Evolutionary conservation across 2,113 vertebrate species (phyloP).

Genomic region (Rhinolophus ferrumequinum): DNA sequence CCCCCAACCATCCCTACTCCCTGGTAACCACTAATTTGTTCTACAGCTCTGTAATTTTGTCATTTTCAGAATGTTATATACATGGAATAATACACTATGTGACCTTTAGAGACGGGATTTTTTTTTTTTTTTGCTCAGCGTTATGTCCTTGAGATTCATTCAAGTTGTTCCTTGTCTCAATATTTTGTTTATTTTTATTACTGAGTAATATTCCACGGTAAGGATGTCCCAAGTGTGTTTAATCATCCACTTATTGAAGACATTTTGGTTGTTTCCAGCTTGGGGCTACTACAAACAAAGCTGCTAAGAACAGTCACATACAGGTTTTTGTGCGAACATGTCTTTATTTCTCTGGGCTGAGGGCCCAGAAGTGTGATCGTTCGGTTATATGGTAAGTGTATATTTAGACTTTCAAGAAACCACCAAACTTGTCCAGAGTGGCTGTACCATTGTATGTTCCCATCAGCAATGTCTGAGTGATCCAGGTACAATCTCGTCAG

Average conservation of each 20-base stretch:
- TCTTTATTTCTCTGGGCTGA: not conserved
- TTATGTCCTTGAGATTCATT: not conserved
- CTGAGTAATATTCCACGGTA: not conserved
- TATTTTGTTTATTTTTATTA: not conserved
- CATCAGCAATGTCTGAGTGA: not conserved
- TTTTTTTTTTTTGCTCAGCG: not conserved
- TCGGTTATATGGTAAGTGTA: not conserved
- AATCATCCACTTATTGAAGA: not conserved
- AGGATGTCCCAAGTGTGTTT: not conserved
- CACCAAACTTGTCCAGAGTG: not conserved
- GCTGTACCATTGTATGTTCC: too few relatives aligned
- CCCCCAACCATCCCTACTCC: too few relatives aligned
- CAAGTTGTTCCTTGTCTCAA: not conserved
- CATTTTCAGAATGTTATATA: not conserved
- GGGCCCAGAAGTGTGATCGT: not conserved
- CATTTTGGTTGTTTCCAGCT: not conserved
- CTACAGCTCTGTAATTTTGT: not conserved
- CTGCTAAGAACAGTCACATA: not conserved
- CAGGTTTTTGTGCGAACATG: not conserved
- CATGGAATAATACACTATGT: not conserved
- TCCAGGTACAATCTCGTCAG: rapidly evolving
- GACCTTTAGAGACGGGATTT: not conserved
- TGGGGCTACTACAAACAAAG: not conserved
- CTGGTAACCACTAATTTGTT: not conserved
- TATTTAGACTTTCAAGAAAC: conserved; percentile 20